Evolutionary conservation across 2,113 vertebrate species (phyloP), one percentile per base, ranked within the genome.

Genomic region (Epinephelus cyanopodus): DNA sequence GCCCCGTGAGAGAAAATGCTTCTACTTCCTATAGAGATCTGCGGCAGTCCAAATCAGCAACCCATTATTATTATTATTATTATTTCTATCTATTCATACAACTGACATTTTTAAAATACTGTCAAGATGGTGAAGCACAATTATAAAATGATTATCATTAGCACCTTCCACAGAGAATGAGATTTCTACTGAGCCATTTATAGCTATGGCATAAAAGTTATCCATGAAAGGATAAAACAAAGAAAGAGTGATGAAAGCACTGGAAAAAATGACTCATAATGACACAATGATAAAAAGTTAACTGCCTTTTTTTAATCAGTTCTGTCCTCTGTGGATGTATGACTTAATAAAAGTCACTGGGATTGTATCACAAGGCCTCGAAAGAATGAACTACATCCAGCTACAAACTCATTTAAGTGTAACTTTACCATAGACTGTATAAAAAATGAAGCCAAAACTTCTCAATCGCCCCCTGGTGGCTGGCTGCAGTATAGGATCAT

Each of bases 1-100:
- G 23, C 27, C 27, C 69, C 13, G 45, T 39, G 25, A 77, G 70
- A 90, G 83, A 85, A 81, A 85, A 85, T 56, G 52, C 67, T 33
- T 79, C 56, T 70, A 79, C 74, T 79, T 81, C 83, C 81, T 79
- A 69, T 64, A 57, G 58, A 27, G 42, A 63, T 67, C 29, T 29
- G 23, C 45, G 18, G 75, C 54, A 66, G 17, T 65, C 61, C 13
- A 67, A 66, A 18, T 76, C 47, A 58, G 66, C 21, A 67, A 52
- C 27, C 57, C 48, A 72, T 82, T 74, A 61, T 64, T 74, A 64
- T 33, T 29, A 29, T 29, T 29, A 5, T 29, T 29, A 29, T 29
- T 29, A 29, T 29, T 29, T 29, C 29, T 29, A 29, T 29, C 29
- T 0, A 29, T 29, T 29, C 29, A 74, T 77, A 14, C 9, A 56